Conservation (phyloP, 2,113 vertebrate species). For the Rhizomys pruinosus region DNA sequence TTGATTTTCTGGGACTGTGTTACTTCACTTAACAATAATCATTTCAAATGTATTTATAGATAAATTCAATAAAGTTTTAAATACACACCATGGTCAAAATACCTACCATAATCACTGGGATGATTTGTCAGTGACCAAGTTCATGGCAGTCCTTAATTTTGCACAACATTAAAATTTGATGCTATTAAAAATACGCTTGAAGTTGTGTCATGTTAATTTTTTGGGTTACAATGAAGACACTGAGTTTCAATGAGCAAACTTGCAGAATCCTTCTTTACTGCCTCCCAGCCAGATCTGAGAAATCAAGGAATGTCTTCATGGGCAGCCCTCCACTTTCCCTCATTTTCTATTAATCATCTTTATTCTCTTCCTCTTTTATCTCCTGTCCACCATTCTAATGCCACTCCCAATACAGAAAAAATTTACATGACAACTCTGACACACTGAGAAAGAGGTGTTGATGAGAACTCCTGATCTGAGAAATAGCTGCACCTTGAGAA, state of each 20-base stretch:
- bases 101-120: not conserved
- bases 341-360: not conserved
- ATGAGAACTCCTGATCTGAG: not conserved
- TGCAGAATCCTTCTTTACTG: not conserved
- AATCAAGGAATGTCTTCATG: not conserved
- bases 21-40: not conserved
- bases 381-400: not conserved
- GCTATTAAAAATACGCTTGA: not conserved
- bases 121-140: not conserved
- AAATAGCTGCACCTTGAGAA: not conserved
- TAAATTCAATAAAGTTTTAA: not conserved
- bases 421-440: not conserved
- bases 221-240: not conserved
- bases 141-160: not conserved
- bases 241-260: not conserved
- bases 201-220: not conserved
- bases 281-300: not conserved
- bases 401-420: not conserved
- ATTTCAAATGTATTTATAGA: not conserved
- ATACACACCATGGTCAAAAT: not conserved
- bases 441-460: not conserved
- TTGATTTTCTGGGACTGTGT: too few species aligned
- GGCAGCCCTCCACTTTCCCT: not conserved
- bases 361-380: not conserved
- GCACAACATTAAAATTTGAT: conserved; percentile 21